Evolutionary conservation across 2,797 vertebrate genomes (phyloP).

Genomic region (Protonibea diacanthus): DNA sequence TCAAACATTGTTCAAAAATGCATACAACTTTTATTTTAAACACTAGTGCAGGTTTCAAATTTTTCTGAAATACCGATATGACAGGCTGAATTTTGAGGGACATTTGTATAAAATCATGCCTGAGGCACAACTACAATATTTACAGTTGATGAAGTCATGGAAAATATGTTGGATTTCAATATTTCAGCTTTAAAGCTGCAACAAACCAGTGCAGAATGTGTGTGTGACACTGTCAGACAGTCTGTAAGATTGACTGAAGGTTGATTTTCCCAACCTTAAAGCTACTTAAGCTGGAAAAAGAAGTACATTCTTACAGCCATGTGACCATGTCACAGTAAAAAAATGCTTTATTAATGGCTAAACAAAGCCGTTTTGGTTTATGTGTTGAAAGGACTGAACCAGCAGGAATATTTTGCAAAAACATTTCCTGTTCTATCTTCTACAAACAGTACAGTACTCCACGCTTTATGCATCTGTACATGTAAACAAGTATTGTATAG

Average conservation of each 20-base stretch:
- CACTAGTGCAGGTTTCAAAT: not conserved
- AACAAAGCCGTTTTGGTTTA: not conserved
- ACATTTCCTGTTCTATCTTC: conserved; percentile 25
- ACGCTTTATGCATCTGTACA: not conserved
- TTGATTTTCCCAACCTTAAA: too few species aligned
- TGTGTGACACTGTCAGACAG: not conserved
- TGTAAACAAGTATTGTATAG: not conserved
- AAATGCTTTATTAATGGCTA: not conserved
- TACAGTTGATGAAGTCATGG: not conserved
- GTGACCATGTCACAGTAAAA: not conserved
- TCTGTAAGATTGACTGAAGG: not conserved
- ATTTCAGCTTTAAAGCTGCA: not conserved
- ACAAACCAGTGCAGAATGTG: not conserved
- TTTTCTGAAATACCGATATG: not conserved
- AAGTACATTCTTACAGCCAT: not conserved
- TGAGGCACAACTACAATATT: not conserved
- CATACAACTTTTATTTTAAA: not conserved
- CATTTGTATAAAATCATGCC: not conserved
- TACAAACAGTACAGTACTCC: conserved; percentile 8
- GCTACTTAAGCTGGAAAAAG: too few species aligned
- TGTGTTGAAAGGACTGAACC: conserved; percentile 1
- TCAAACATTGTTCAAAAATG: not conserved
- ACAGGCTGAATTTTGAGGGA: not conserved
- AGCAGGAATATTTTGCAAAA: not conserved
- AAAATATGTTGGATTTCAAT: too few species aligned